Evolutionary conservation across 1,140 invertebrate genomes (phyloP), one percentile per base, ranked within the genome.

Genomic region (Eurosta solidaginis): DNA sequence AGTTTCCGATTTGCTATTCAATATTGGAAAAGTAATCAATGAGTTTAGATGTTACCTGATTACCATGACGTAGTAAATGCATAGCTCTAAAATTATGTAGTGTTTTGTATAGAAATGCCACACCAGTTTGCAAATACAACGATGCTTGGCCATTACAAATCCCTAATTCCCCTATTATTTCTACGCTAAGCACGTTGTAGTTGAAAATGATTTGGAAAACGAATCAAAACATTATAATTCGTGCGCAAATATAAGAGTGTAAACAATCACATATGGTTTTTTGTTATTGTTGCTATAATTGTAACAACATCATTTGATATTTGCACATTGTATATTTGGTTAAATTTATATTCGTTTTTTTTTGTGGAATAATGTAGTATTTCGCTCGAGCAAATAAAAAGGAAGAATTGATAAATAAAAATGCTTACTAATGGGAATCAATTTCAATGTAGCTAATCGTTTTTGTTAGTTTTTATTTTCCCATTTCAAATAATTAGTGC

Each of bases 151-250:
- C n/a, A n/a, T n/a, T n/a, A n/a, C n/a, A n/a, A n/a, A n/a, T n/a
- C n/a, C n/a, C 6, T 27, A 12, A 9, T 29, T 54, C 27, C 27
- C 4, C 27, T 27, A 7, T 68, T 68, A 33, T 40, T 68, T 63
- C 6, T 68, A 42, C 9, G 17, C 33, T 36, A 17, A 29, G 33
- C 36, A 14, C 12, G 20, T 68, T 68, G 33, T n/a, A 68, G 59
- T 68, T 17, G 59, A 36, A 68, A 68, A 20, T 33, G 59, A 68
- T 36, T 68, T 42, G 29, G 27, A 42, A 29, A 68, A 40, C n/a
- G 59, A 40, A 40, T 42, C 14, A 68, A 68, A 68, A 68, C 59
- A 68, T 68, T 33, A 68, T 68, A 68, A 68, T 68, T 68, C 33
- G 33, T 68, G 33, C 59, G 59, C 40, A 68, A 68, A 68, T 33